These are phyloP conservation scores for Sabatieria punctata DNA, from an alignment of 2,888 invertebrate genomes.

Conservation along the genomic window DNA sequence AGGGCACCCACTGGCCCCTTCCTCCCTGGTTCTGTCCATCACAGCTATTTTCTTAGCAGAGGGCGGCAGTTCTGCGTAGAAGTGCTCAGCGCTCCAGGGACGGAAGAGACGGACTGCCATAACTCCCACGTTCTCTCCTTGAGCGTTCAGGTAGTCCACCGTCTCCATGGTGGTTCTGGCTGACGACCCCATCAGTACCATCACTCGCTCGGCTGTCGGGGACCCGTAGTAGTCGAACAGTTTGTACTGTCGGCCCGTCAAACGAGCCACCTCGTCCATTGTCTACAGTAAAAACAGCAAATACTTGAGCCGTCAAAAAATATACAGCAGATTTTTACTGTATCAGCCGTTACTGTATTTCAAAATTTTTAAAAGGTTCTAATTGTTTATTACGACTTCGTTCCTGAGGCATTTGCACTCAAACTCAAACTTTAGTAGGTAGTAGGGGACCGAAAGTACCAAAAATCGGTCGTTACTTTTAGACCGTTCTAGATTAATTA, in stretches of 20 bases:
- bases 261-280: background rate
- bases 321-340: no score
- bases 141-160: slow-evolving; percentile 12
- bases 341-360: no score
- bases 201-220: slow-evolving; percentile 13
- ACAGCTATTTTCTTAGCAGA: slow-evolving; percentile 14
- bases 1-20: slow-evolving; percentile 14
- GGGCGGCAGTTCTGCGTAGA: slow-evolving; percentile 9
- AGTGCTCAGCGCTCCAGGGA: slow-evolving; percentile 15
- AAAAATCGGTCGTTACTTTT: no score
- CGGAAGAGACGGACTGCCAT: slow-evolving; percentile 14
- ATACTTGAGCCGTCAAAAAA: no score
- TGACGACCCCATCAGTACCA: slow-evolving; percentile 14
- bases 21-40: slow-evolving; percentile 15
- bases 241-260: slow-evolving; percentile 12
- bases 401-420: no score
- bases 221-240: slow-evolving; percentile 15
- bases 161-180: slow-evolving; percentile 14
- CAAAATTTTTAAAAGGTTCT: no score
- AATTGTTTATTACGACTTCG: no score
- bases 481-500: no score
- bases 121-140: slow-evolving; percentile 15
- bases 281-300: no score
- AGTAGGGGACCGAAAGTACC: no score
- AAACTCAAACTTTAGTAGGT: no score